A percentile compares a stretch with the other conserved stretches of the same genome.
These are phyloP conservation scores for Limenitis camilla DNA, from an alignment of 2,888 invertebrate genomes.

Conservation along the genomic window DNA sequence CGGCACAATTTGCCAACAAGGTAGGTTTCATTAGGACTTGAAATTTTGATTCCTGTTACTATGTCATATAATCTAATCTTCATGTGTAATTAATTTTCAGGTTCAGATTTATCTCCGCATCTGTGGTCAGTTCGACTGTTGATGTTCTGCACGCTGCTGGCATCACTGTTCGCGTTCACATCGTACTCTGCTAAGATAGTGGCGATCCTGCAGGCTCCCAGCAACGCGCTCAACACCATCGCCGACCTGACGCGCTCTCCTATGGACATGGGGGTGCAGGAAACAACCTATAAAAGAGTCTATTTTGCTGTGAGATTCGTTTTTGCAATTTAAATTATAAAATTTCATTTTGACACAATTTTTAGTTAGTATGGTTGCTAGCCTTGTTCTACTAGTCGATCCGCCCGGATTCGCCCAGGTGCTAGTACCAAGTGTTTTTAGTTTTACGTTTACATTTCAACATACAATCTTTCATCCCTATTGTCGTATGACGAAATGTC, in stretches of 20 bases:
- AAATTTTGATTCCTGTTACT: background rate
- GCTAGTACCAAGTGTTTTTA: too few relatives aligned
- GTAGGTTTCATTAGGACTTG: conserved; percentile 31
- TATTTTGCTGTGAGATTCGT: conserved; percentile 63
- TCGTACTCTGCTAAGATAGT: conserved; percentile 80
- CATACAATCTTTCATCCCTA: too few relatives aligned
- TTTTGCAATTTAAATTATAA: background rate
- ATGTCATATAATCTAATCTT: background rate
- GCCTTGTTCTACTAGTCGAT: too few relatives aligned
- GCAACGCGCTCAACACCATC: conserved; percentile 70
- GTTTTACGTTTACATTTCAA: too few relatives aligned
- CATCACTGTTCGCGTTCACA: conserved; percentile 75
- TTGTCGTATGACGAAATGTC: too few relatives aligned
- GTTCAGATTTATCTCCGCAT: conserved; percentile 60
- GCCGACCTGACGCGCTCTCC: conserved; percentile 73
- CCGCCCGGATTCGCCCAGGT: too few relatives aligned
- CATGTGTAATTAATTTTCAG: conserved; percentile 31
- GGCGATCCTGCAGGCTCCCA: conserved; percentile 77
- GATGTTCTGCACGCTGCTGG: conserved; percentile 70
- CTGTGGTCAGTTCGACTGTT: conserved; percentile 69
- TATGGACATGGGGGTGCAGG: conserved; percentile 73
- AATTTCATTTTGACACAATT: background rate
- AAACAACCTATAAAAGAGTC: conserved; percentile 74
- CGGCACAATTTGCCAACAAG: conserved; percentile 77
- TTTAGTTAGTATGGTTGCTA: background rate